Percentiles rank a stretch among this genome's conserved stretches.
These are phyloP conservation scores for Hydrocynus forskahlii DNA, from an alignment of 2,797 vertebrate genomes.

Conservation along the genomic window DNA sequence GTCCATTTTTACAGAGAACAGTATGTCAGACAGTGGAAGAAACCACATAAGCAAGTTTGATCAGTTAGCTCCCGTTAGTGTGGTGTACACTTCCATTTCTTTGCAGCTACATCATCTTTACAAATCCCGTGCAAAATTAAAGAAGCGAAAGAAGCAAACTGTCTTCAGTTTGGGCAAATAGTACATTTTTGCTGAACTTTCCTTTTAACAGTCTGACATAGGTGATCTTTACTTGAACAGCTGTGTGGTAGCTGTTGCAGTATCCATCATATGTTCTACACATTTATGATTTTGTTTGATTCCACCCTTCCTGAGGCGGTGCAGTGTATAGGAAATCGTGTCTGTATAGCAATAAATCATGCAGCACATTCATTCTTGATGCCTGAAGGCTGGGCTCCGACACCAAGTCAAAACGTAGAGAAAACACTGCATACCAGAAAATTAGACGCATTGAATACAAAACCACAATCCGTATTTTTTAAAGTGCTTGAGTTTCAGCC, in stretches of 20 bases:
- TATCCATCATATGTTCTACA: constrained; percentile 40
- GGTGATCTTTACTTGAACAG: constrained; percentile 29
- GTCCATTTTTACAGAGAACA: not conserved
- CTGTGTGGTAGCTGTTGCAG: constrained; percentile 23
- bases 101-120: not conserved
- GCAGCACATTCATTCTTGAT: not conserved
- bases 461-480: constrained; percentile 9
- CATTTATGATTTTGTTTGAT: constrained; percentile 39
- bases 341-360: constrained; percentile 24
- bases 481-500: constrained; percentile 19
- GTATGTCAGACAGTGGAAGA: not conserved
- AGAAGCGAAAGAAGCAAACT: not conserved
- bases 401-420: constrained; percentile 17
- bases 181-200: not conserved
- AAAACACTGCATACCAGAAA: constrained; percentile 11
- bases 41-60: not conserved
- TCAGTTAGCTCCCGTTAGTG: not conserved
- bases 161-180: not conserved
- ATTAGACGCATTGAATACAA: not conserved
- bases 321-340: constrained; percentile 32
- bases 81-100: not conserved
- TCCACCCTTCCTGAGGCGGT: constrained; percentile 25
- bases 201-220: constrained; percentile 9
- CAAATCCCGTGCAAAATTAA: not conserved
- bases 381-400: not conserved